These are phyloP conservation scores for Tetranychus piercei DNA, from an alignment of 2,888 invertebrate species.

Conservation along the genomic window DNA sequence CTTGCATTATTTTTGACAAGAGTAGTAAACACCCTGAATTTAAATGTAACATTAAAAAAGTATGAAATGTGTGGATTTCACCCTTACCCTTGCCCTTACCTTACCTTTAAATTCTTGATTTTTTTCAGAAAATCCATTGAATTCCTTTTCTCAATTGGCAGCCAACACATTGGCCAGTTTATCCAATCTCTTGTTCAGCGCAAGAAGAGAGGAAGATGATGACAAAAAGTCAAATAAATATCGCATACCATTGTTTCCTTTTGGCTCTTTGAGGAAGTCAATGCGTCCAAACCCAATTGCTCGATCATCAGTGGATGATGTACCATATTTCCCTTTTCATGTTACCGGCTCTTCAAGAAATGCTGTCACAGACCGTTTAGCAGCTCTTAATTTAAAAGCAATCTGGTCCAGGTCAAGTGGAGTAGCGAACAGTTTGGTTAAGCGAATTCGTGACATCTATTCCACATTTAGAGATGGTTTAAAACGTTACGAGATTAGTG, in stretches of 20 bases:
- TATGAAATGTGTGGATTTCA: not conserved
- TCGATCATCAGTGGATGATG: not conserved
- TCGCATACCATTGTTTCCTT: not conserved
- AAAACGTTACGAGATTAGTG: constrained; percentile 23
- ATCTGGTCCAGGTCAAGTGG: not conserved
- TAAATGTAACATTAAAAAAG: no score
- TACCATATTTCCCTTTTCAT: not conserved
- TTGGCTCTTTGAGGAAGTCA: not conserved
- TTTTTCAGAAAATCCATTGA: not conserved
- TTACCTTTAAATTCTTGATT: not conserved
- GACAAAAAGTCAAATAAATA: not conserved
- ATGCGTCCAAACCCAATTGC: not conserved
- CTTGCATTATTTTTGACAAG: no score
- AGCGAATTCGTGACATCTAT: constrained; percentile 15
- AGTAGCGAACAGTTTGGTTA: not conserved
- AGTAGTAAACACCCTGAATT: no score
- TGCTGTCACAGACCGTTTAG: not conserved
- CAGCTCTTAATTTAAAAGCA: not conserved
- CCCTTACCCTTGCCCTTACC: not conserved
- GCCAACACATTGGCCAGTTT: constrained; percentile 3
- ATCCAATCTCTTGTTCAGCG: not conserved
- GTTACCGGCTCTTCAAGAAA: not conserved
- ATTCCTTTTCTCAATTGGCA: constrained; percentile 8
- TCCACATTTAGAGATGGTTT: constrained; percentile 18
- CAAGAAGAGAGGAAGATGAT: not conserved